Evolutionary conservation across 2,888 invertebrate genomes (phyloP).

Genomic region (Sarcophaga subvicina): DNA sequence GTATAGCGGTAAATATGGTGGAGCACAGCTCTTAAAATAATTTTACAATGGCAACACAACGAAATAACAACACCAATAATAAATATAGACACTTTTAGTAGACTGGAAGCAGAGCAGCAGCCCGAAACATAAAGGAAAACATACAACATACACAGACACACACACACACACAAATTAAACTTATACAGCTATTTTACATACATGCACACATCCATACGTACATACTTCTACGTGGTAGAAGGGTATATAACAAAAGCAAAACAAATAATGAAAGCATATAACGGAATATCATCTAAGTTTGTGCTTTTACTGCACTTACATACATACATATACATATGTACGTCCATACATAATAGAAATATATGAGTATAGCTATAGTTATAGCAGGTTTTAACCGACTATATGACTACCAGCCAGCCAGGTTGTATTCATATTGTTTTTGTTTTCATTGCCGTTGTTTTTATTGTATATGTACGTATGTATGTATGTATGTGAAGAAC

Average conservation of each 20-base stretch:
- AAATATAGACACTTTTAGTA: not conserved
- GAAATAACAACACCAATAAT: slow-evolving; percentile 3
- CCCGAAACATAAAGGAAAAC: not conserved
- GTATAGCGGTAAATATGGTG: slow-evolving; percentile 52
- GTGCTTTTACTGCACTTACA: not conserved
- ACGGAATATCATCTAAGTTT: not conserved
- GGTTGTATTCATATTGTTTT: not conserved
- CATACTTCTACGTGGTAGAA: not conserved
- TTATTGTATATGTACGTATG: not conserved
- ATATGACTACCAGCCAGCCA: not conserved
- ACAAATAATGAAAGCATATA: not conserved
- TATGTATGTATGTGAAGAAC: not conserved
- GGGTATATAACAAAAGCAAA: not conserved
- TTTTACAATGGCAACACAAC: slow-evolving; percentile 41
- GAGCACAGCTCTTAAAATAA: slow-evolving; percentile 38
- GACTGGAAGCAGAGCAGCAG: slow-evolving; percentile 9
- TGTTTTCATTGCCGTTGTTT: not conserved
- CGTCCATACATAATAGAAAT: slow-evolving; percentile 2
- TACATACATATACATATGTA: slow-evolving; percentile 2
- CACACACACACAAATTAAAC: not conserved
- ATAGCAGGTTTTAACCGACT: not conserved
- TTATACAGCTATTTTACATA: no score
- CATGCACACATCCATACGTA: not conserved
- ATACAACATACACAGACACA: not conserved
- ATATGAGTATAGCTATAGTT: not conserved